Conservation (phyloP, 2,113 vertebrate species). For the Anguilla japonica region DNA sequence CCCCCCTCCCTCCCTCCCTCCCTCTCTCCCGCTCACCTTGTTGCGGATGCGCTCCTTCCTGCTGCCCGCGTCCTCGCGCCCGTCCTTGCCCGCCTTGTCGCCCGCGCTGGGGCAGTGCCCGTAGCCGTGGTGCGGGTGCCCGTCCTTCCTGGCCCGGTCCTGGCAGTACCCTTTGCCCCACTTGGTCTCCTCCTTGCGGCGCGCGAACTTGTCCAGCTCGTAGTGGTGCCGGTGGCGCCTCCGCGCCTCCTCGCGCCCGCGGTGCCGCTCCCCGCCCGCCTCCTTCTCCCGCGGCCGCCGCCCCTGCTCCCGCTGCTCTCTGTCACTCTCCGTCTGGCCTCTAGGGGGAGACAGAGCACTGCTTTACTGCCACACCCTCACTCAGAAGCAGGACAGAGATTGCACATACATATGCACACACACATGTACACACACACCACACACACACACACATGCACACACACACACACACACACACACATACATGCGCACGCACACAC, state of each 20-base stretch:
- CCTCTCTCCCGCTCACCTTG: conserved; percentile 77
- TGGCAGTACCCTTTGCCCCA: conserved; percentile 87
- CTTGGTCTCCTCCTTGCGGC: conserved; percentile 86
- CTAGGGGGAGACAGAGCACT: conserved; percentile 55
- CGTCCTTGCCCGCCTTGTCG: conserved; percentile 83
- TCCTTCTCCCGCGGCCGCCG: conserved; percentile 85
- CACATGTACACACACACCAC: too few species aligned
- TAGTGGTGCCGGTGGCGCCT: conserved; percentile 84
- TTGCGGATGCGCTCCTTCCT: conserved; percentile 87
- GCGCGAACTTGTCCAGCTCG: conserved; percentile 84
- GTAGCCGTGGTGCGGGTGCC: conserved; percentile 75
- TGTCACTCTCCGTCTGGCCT: conserved; percentile 83
- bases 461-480: neutral
- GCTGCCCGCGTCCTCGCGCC: conserved; percentile 79
- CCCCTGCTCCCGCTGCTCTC: conserved; percentile 83
- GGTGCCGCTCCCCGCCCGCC: conserved; percentile 63
- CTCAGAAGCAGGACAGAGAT: neutral
- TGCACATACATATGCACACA: too few species aligned
- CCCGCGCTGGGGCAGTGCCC: conserved; percentile 74
- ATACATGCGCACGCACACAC: too few species aligned
- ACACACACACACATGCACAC: neutral
- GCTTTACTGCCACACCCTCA: neutral
- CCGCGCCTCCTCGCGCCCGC: conserved; percentile 78
- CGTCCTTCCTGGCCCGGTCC: conserved; percentile 85
- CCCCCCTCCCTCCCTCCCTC: conserved; percentile 54